phyloP scores from a whole-genome alignment of 2,888 invertebrate genomes.

The Muschampia plurimacula region DNA sequence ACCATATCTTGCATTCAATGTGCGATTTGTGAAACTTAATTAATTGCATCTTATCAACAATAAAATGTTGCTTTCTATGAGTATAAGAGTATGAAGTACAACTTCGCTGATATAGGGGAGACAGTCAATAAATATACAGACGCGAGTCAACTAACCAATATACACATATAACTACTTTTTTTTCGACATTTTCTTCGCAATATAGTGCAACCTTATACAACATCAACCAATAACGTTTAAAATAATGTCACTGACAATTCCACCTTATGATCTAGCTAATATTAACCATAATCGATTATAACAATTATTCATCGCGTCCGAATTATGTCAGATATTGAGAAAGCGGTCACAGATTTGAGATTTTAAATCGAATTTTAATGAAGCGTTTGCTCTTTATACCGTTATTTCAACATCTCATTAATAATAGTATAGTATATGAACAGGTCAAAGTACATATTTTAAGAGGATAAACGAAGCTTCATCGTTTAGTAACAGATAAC shows the following conservation, averaged over 20 bases:
- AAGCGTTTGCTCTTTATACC: conserved; percentile 67
- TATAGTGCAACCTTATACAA: conserved; percentile 18
- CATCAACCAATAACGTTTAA: conserved; percentile 9
- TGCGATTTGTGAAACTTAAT: not conserved
- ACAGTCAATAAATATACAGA: not conserved
- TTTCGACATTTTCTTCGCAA: conserved; percentile 30
- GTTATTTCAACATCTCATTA: conserved; percentile 13
- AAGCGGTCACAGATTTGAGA: conserved; percentile 58
- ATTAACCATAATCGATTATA: conserved; percentile 16
- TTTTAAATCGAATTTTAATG: conserved; percentile 55
- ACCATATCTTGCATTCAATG: not conserved
- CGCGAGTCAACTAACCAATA: conserved; percentile 13
- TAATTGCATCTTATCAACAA: not conserved
- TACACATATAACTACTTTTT: conserved; percentile 5
- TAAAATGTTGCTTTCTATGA: not conserved
- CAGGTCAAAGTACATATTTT: not conserved
- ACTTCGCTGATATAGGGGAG: not conserved
- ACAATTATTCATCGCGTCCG: conserved; percentile 20
- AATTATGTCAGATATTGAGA: conserved; percentile 18
- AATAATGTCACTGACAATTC: conserved; percentile 21
- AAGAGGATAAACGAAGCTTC: conserved; percentile 10
- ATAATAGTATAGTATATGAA: not conserved
- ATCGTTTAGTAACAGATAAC: conserved; percentile 24
- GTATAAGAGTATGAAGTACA: not conserved
- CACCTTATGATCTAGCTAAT: conserved; percentile 19